These are phyloP conservation scores for Lepisosteus oculatus DNA, from an alignment of 2,113 vertebrate species.

Conservation along the genomic window DNA sequence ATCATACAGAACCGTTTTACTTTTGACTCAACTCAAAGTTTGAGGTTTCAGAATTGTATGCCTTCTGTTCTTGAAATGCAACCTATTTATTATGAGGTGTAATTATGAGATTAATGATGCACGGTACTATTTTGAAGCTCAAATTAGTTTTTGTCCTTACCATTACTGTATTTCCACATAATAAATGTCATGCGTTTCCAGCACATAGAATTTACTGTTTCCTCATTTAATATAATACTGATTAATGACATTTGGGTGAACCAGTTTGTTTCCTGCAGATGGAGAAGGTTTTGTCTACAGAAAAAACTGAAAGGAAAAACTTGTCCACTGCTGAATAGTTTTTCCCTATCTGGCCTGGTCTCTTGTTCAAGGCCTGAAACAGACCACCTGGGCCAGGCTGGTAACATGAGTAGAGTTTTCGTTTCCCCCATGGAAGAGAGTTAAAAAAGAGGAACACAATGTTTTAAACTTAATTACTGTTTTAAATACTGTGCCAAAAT, in stretches of 20 bases:
- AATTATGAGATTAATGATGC: slow-evolving; percentile 52
- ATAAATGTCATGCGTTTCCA: neutral
- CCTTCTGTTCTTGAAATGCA: too few species aligned
- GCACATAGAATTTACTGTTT: slow-evolving; percentile 17
- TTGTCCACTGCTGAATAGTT: slow-evolving; percentile 26
- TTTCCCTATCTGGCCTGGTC: slow-evolving; percentile 35
- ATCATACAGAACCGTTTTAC: too few species aligned
- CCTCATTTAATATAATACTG: slow-evolving; percentile 32
- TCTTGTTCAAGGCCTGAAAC: slow-evolving; percentile 39
- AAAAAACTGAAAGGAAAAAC: slow-evolving; percentile 39
- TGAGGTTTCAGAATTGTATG: slow-evolving; percentile 27
- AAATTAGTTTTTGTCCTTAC: slow-evolving; percentile 30
- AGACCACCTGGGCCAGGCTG: slow-evolving; percentile 51
- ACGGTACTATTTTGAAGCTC: slow-evolving; percentile 11
- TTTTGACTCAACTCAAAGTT: slow-evolving; percentile 33
- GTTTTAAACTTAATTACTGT: slow-evolving; percentile 38
- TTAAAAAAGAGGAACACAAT: slow-evolving; percentile 14
- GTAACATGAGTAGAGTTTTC: slow-evolving; percentile 41
- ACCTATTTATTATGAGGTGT: slow-evolving; percentile 27
- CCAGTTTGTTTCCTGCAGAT: slow-evolving; percentile 26
- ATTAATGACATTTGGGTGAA: slow-evolving; percentile 24
- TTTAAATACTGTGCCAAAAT: slow-evolving; percentile 29
- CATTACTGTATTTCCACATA: neutral
- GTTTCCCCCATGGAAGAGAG: slow-evolving; percentile 2
- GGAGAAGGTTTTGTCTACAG: slow-evolving; percentile 33